Percentiles rank a stretch among this genome's conserved stretches.
Evolutionary conservation across 2,113 vertebrate species (phyloP).

Genomic region (Alaudala cheleensis): DNA sequence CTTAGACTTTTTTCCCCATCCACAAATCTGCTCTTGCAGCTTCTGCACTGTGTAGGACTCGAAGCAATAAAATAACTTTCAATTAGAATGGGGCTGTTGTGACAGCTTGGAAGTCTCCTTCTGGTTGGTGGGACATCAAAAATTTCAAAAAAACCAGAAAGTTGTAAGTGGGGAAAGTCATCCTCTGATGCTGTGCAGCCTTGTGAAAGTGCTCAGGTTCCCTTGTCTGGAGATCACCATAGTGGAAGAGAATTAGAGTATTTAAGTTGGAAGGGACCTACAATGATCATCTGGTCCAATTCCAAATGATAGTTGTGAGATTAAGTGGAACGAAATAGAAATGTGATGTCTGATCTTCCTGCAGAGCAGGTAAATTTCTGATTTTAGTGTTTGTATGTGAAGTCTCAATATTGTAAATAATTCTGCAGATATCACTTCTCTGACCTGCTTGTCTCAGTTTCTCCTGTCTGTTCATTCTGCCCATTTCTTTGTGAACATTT

Average conservation of each 20-base stretch:
- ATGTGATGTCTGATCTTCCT: not conserved
- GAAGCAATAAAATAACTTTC: slow-evolving; percentile 37
- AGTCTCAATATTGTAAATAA: not conserved
- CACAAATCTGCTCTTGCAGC: slow-evolving; percentile 7
- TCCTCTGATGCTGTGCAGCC: not conserved
- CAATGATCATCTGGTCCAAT: not conserved
- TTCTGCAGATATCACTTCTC: not conserved
- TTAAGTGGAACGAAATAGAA: not conserved
- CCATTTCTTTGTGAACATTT: not conserved
- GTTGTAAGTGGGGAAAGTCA: not conserved
- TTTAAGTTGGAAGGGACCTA: not conserved
- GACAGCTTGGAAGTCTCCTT: not conserved
- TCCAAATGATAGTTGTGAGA: not conserved
- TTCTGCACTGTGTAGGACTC: slow-evolving; percentile 9
- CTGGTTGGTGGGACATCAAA: slow-evolving; percentile 12
- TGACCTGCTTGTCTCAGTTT: not conserved
- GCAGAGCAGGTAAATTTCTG: not conserved
- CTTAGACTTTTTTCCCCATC: not conserved
- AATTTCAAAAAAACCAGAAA: not conserved
- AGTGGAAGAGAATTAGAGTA: not conserved
- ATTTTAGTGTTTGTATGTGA: not conserved
- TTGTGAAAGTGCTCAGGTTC: not conserved
- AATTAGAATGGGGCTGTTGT: slow-evolving; percentile 8
- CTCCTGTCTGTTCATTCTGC: not conserved
- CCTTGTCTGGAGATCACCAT: not conserved